Percentiles rank a stretch among this genome's conserved stretches.
phyloP scores from a whole-genome alignment of 2,888 invertebrate genomes.

The Petrophora chlorosata region DNA sequence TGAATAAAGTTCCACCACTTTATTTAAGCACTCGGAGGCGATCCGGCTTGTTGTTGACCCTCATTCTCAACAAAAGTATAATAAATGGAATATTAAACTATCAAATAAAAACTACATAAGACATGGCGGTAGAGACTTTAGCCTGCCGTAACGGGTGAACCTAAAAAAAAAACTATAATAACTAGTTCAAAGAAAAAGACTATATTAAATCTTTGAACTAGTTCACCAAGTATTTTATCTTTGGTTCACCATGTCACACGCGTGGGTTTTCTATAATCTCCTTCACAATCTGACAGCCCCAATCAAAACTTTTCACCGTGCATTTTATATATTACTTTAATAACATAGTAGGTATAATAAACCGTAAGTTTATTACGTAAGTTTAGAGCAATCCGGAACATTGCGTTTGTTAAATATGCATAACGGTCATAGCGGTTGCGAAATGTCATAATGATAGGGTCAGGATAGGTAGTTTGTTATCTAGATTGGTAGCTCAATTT shows the following conservation, averaged over 20 bases:
- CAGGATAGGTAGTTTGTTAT: conserved; percentile 1
- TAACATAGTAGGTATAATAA: not conserved
- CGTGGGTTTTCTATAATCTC: not conserved
- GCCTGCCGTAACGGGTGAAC: too few species aligned
- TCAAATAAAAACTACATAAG: too few species aligned
- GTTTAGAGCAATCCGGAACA: conserved; percentile 18
- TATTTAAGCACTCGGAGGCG: too few species aligned
- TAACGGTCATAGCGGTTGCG: conserved; percentile 16
- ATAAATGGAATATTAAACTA: too few species aligned
- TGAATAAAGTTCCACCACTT: too few species aligned
- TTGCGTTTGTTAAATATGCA: conserved; percentile 14
- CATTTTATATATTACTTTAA: conserved; percentile 15
- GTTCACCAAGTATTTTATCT: not conserved
- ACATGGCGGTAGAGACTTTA: too few species aligned
- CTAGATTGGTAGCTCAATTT: conserved; percentile 14
- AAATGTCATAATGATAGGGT: conserved; percentile 16
- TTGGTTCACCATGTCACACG: not conserved
- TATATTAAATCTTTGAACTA: not conserved
- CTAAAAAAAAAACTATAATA: too few species aligned
- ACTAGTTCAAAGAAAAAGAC: too few species aligned
- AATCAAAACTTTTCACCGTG: conserved; percentile 20
- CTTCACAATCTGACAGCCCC: conserved; percentile 8
- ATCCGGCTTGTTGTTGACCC: too few species aligned
- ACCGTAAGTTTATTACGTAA: conserved; percentile 11
- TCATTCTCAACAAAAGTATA: too few species aligned